phyloP scores from a whole-genome alignment of 2,113 vertebrate genomes.

The Nematolebias whitei region DNA sequence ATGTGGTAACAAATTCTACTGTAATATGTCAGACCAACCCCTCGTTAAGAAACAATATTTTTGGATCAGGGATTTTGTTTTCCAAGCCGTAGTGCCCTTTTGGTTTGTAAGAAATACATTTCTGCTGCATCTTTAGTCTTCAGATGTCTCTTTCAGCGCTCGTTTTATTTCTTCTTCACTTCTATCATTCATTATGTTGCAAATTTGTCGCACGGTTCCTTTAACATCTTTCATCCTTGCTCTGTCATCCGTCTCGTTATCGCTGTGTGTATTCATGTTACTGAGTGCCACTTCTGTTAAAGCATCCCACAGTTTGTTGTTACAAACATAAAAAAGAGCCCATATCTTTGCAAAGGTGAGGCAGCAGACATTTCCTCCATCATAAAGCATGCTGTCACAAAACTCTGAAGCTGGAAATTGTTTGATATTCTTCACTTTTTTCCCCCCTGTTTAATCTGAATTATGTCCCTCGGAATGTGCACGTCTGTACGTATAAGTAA shows the following conservation, averaged over 20 bases:
- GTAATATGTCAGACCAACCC: conserved; percentile 27
- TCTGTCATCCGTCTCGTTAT: conserved; percentile 21
- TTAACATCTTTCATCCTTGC: conserved; percentile 44
- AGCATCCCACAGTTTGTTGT: conserved; percentile 21
- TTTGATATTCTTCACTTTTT: conserved; percentile 16
- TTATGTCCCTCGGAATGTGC: not conserved
- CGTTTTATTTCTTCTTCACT: not conserved
- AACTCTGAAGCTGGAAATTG: conserved; percentile 62
- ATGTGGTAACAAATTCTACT: conserved; percentile 18
- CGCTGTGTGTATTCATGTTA: not conserved
- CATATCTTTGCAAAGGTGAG: conserved; percentile 21
- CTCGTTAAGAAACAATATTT: not conserved
- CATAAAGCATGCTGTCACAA: conserved; percentile 33
- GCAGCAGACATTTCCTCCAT: conserved; percentile 10
- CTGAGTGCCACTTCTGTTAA: conserved; percentile 13
- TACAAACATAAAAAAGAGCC: conserved; percentile 23
- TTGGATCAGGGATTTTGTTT: conserved; percentile 13
- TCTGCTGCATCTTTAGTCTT: conserved; percentile 18
- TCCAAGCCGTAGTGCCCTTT: conserved; percentile 7
- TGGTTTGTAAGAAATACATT: conserved; percentile 28
- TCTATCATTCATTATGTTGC: not conserved
- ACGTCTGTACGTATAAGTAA: not conserved
- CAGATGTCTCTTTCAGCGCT: conserved; percentile 15
- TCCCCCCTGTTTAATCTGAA: conserved; percentile 47
- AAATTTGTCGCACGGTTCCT: conserved; percentile 18